A percentile compares a stretch with the other conserved stretches of the same genome.
Conservation (phyloP, 2,888 invertebrate species). For the Venustoraphidia nigricollis region DNA sequence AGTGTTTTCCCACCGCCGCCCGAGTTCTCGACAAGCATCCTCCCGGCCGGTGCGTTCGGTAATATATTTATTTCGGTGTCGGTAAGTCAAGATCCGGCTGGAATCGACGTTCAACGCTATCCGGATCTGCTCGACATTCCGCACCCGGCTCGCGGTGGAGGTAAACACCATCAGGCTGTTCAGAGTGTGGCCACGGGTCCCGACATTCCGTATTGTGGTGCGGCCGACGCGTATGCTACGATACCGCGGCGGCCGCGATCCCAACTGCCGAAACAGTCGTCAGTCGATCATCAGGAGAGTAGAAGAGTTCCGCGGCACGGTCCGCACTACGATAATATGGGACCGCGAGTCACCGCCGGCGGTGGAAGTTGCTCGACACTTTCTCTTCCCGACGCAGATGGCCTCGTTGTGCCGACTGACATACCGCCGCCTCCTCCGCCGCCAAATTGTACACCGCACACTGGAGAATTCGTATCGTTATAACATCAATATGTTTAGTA, state of each 20-base stretch:
- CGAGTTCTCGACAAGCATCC: conserved; percentile 38
- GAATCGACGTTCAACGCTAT: conserved; percentile 49
- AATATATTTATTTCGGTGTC: conserved; percentile 78
- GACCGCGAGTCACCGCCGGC: conserved; percentile 74
- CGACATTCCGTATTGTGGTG: conserved; percentile 17
- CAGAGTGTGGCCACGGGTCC: conserved; percentile 26
- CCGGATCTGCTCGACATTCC: conserved; percentile 67
- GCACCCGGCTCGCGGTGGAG: conserved; percentile 27
- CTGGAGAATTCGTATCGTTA: conserved; percentile 40
- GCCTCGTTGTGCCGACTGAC: conserved; percentile 19
- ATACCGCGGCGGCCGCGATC: conserved; percentile 32
- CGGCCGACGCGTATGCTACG: conserved; percentile 29
- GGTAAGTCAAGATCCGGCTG: conserved; percentile 52
- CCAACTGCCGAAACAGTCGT: conserved; percentile 19
- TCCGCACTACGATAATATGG: conserved; percentile 80
- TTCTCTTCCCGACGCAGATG: conserved; percentile 54
- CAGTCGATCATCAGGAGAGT: conserved; percentile 25
- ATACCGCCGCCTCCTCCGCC: conserved; percentile 39
- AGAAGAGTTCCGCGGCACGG: not conserved
- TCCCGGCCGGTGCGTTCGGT: conserved; percentile 42
- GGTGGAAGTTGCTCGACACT: conserved; percentile 61
- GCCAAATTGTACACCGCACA: conserved; percentile 36
- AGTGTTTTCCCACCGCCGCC: conserved; percentile 37
- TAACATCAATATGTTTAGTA: conserved; percentile 15
- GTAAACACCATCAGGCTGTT: conserved; percentile 12